These are phyloP conservation scores for Diadophis punctatus DNA, from an alignment of 2,113 vertebrate species.

Conservation along the genomic window DNA sequence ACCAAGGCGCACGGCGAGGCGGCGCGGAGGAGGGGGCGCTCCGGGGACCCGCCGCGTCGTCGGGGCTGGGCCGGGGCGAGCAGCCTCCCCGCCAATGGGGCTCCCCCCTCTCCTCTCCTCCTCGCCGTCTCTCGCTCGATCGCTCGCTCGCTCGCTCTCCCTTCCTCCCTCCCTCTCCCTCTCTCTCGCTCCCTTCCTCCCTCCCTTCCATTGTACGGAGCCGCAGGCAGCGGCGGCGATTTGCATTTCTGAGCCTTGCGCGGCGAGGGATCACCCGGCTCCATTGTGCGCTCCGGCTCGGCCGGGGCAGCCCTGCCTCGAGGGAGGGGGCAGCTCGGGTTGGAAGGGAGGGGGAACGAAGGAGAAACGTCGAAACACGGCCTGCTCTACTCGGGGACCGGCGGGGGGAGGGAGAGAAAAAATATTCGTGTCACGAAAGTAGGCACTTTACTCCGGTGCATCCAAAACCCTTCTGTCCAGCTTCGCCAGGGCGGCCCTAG, in stretches of 20 bases:
- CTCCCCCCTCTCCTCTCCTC: constrained; percentile 13
- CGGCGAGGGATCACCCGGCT: constrained; percentile 27
- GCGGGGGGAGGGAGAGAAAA: neutral
- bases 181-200: neutral
- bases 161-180: neutral
- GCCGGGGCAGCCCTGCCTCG: neutral
- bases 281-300: constrained; percentile 14
- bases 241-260: constrained; percentile 36
- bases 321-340: neutral
- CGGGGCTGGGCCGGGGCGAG: constrained; percentile 28
- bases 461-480: neutral
- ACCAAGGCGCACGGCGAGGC: constrained; percentile 29
- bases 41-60: constrained; percentile 24
- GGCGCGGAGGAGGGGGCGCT: constrained; percentile 27
- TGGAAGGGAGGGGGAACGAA: neutral
- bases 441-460: neutral
- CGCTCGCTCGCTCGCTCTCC: neutral
- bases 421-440: too few species aligned
- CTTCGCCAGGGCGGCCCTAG: neutral
- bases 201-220: constrained; percentile 19
- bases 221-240: constrained; percentile 28
- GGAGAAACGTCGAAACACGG: too few species aligned
- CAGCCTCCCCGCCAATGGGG: constrained; percentile 27
- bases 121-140: neutral
- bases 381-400: neutral